These are phyloP conservation scores for Oreochromis grahami DNA, from an alignment of 2,797 vertebrate species.

Conservation along the genomic window DNA sequence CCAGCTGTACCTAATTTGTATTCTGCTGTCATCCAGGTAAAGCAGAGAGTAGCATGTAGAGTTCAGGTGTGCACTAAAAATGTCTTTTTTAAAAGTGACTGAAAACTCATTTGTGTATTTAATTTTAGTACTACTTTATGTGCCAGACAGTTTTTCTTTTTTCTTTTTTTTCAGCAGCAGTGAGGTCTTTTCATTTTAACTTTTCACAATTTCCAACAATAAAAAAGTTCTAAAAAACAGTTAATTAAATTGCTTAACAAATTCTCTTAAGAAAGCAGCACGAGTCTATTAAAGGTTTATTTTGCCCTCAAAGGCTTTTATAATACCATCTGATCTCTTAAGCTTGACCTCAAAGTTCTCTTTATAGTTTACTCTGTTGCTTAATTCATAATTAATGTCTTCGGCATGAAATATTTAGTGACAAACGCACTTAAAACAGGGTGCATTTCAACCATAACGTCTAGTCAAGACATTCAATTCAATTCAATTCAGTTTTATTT, in stretches of 20 bases:
- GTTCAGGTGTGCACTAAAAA: slow-evolving; percentile 15
- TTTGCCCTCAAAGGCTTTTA: neutral
- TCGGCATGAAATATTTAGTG: slow-evolving; percentile 56
- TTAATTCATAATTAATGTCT: slow-evolving; percentile 52
- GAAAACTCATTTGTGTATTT: neutral
- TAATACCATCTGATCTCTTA: neutral
- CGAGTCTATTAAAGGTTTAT: neutral
- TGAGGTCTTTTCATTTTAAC: fast-evolving
- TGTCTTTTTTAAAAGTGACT: neutral
- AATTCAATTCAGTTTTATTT: too few relatives aligned
- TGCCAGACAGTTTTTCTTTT: neutral
- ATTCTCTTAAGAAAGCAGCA: neutral
- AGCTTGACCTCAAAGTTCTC: slow-evolving; percentile 3
- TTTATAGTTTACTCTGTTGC: slow-evolving; percentile 20
- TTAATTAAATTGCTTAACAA: neutral
- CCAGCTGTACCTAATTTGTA: slow-evolving; percentile 13
- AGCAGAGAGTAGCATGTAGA: neutral
- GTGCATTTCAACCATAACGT: neutral
- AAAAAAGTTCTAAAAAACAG: neutral
- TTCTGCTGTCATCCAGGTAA: slow-evolving; percentile 24
- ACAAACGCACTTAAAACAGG: slow-evolving; percentile 27
- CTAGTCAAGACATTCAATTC: neutral
- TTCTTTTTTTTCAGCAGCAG: neutral
- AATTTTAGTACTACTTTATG: neutral
- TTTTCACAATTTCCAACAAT: neutral